Evolutionary conservation across 2,797 vertebrate genomes (phyloP), one percentile per base, ranked within the genome.

Genomic region (Acrossocheilus fasciatus): DNA sequence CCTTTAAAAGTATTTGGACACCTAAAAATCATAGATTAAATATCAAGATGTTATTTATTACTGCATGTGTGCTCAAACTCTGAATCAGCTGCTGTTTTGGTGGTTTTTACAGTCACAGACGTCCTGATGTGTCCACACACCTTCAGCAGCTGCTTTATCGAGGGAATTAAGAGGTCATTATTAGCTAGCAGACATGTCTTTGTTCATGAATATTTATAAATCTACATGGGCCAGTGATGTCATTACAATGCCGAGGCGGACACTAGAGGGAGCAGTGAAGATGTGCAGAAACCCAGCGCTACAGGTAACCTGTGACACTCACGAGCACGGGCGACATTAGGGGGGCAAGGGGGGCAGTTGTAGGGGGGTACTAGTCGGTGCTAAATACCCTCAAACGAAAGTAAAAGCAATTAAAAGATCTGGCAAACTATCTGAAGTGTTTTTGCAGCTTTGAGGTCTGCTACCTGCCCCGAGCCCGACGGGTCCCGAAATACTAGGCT

Each of bases 231-330:
- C 20, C 75, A 57, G 50, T 85, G 83, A 79, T 79, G 76, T 79
- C 84, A 85, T 79, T 9, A 85, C 50, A 6, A 17, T n/a, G 18
- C 34, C 30, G 7, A 34, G 20, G 41, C 39, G 0, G 52, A 70
- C 84, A 85, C 75, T 70, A 85, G 84, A 69, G 64, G 84, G 84
- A 54, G 76, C 84, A 85, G 66, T 72, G 41, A 76, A 74, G 41
- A 83, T 83, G 30, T 73, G 9, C 12, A 39, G 72, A 84, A 78
- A 43, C 50, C 26, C 4, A 66, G 72, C 86, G 68, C 26, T 6
- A 62, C 59, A 62, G n/a, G 3, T 26, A 62, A 62, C n/a, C n/a
- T 30, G 52, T 57, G 52, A 18, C 20, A 57, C 8, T 57, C 54
- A 23, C 54, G 23, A 23, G 57, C 57, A 18, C 2, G 26, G 26